phyloP scores from a whole-genome alignment of 2,797 vertebrate genomes.

The Cossypha heuglini region DNA sequence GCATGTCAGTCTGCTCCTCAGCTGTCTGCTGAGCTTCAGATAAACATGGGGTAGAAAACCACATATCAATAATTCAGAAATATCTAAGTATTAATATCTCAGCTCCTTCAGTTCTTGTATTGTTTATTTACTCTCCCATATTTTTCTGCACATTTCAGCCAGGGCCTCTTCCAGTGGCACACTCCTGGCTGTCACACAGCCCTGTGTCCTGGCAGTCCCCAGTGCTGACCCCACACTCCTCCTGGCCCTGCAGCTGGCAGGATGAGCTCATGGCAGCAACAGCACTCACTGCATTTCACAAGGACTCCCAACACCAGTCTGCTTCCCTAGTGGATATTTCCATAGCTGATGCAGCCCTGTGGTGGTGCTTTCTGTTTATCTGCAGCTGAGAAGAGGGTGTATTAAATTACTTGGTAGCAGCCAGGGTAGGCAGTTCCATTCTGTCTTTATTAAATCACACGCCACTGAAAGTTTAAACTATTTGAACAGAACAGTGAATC shows the following conservation, averaged over 20 bases:
- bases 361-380: neutral
- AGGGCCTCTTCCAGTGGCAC: neutral
- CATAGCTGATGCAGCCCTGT: neutral
- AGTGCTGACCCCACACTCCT: rapidly evolving
- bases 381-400: neutral
- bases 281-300: neutral
- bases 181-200: neutral
- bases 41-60: neutral
- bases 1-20: neutral
- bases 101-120: neutral
- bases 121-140: neutral
- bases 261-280: neutral
- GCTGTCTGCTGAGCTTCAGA: neutral
- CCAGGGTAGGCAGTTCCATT: neutral
- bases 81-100: neutral
- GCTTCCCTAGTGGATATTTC: neutral
- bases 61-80: rapidly evolving
- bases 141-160: neutral
- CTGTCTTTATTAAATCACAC: conserved; percentile 23
- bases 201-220: neutral
- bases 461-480: neutral
- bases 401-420: conserved; percentile 41
- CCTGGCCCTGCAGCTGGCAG: neutral
- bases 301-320: neutral
- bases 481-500: conserved; percentile 7